Percentiles rank a stretch among this genome's conserved stretches.
These are phyloP conservation scores for Eupithecia tripunctaria DNA, from an alignment of 2,888 invertebrate species.

Conservation along the genomic window DNA sequence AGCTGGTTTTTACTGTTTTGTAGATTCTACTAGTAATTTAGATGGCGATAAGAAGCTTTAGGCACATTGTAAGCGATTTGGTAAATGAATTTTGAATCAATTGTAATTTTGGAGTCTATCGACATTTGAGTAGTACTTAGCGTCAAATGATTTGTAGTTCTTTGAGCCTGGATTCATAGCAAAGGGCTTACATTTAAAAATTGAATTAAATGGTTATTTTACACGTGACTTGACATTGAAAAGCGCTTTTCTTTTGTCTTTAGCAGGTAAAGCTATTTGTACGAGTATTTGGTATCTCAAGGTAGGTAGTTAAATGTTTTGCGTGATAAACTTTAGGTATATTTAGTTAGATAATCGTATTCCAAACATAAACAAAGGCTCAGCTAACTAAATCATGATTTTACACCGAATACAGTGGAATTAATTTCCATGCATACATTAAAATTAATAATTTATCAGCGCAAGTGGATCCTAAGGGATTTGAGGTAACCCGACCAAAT, in stretches of 20 bases:
- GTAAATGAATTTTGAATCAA: no score
- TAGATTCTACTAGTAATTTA: no score
- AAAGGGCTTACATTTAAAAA: no score
- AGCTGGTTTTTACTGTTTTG: no score
- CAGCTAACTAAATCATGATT: slow-evolving; percentile 10
- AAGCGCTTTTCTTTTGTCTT: neutral
- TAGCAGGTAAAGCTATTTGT: neutral
- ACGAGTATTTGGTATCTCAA: neutral
- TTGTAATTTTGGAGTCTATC: no score
- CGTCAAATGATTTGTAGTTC: no score
- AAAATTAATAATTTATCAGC: slow-evolving; percentile 34
- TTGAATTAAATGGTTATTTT: no score
- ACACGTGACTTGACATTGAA: no score
- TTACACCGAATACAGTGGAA: slow-evolving; percentile 12
- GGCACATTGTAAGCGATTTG: no score
- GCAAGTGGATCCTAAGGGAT: slow-evolving; percentile 27
- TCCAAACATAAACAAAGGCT: slow-evolving; percentile 9
- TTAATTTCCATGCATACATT: slow-evolving; percentile 38
- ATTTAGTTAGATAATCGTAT: slow-evolving; percentile 3
- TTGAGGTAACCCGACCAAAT: slow-evolving; percentile 20
- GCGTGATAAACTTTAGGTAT: neutral
- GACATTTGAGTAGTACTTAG: no score
- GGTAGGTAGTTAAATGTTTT: neutral
- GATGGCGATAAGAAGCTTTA: no score
- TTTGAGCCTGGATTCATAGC: no score